These are phyloP conservation scores for Adela reaumurella DNA, from an alignment of 2,888 invertebrate genomes.

Conservation along the genomic window DNA sequence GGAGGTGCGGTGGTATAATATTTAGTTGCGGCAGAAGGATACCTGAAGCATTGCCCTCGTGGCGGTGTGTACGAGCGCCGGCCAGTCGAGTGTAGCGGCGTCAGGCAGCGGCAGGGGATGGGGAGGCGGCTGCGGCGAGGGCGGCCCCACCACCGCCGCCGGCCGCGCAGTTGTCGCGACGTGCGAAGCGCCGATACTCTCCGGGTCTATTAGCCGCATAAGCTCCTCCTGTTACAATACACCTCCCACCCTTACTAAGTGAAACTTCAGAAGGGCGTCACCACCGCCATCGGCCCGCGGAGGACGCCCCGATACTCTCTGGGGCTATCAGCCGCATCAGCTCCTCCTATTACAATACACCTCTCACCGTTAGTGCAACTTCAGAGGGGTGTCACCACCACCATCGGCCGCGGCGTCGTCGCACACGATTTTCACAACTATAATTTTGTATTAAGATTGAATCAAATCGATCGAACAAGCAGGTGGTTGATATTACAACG, in stretches of 20 bases:
- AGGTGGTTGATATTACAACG: no score
- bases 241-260: neutral
- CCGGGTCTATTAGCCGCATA: slow-evolving; percentile 82
- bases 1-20: no score
- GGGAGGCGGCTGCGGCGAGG: slow-evolving; percentile 14
- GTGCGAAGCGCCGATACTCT: slow-evolving; percentile 51
- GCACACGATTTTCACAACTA: no score
- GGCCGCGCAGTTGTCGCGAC: slow-evolving; percentile 64
- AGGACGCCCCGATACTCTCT: no score
- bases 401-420: no score
- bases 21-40: no score
- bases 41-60: slow-evolving; percentile 68
- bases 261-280: no score
- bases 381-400: no score
- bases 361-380: neutral
- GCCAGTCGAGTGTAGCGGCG: slow-evolving; percentile 74
- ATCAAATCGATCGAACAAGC: no score
- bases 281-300: no score
- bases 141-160: slow-evolving; percentile 59
- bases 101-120: slow-evolving; percentile 60
- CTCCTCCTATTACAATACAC: slow-evolving; percentile 67
- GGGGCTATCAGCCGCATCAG: slow-evolving; percentile 8
- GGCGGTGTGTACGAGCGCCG: slow-evolving; percentile 74
- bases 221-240: slow-evolving; percentile 70
- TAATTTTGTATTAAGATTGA: no score